Evolutionary conservation across 2,113 vertebrate genomes (phyloP).

Genomic region (Ochotona curzoniae): DNA sequence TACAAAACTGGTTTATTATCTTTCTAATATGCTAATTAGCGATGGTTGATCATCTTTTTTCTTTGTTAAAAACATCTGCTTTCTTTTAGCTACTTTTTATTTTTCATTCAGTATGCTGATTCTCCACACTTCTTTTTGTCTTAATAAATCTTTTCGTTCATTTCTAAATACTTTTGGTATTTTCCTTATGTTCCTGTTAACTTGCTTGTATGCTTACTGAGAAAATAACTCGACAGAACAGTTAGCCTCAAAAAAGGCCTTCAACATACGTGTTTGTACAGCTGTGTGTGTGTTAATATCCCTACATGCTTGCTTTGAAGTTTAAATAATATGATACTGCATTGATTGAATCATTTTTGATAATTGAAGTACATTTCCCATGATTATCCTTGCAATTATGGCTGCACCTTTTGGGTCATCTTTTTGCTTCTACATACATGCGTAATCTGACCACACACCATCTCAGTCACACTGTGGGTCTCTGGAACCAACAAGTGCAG

Average conservation of each 20-base stretch:
- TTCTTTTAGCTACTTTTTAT: background rate
- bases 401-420: background rate
- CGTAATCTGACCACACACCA: background rate
- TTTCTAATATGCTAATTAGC: slow-evolving; percentile 3
- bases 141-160: background rate
- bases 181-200: background rate
- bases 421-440: background rate
- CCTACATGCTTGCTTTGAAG: background rate
- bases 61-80: slow-evolving; percentile 6
- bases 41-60: background rate
- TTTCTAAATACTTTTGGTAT: slow-evolving; percentile 43
- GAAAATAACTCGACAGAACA: slow-evolving; percentile 18
- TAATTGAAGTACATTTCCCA: background rate
- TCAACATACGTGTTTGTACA: background rate
- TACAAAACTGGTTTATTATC: background rate
- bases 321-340: background rate
- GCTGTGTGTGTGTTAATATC: background rate
- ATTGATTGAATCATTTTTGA: slow-evolving; percentile 22
- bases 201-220: slow-evolving; percentile 2
- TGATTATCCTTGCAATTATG: background rate
- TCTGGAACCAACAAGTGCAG: background rate
- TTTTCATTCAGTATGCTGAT: background rate
- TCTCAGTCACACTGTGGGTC: background rate
- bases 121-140: background rate
- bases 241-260: background rate